These are phyloP conservation scores for Eupithecia subumbrata DNA, from an alignment of 2,888 invertebrate species.

Conservation along the genomic window DNA sequence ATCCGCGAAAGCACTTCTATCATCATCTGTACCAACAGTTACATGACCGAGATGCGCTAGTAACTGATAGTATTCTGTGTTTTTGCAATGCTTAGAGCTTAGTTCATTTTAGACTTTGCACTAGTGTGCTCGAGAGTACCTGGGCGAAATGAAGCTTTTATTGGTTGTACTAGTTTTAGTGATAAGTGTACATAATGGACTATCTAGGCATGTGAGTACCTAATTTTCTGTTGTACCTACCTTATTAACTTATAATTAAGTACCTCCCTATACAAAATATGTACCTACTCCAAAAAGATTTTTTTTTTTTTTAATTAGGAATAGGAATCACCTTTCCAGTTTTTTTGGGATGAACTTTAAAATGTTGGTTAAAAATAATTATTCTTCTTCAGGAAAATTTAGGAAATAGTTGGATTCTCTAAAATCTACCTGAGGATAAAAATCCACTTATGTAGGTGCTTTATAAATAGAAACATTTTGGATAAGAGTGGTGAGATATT, in stretches of 20 bases:
- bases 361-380: too few relatives aligned
- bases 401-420: too few relatives aligned
- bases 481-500: too few relatives aligned
- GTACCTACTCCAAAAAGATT: neutral
- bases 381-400: too few relatives aligned
- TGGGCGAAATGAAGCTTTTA: conserved; percentile 37
- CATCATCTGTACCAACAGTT: conserved; percentile 37
- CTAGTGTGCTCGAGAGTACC: conserved; percentile 27
- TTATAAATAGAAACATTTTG: too few relatives aligned
- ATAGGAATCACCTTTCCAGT: too few relatives aligned
- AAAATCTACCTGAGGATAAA: too few relatives aligned
- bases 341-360: too few relatives aligned
- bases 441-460: too few relatives aligned
- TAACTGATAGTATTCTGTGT: conserved; percentile 21
- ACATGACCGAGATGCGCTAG: conserved; percentile 32
- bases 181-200: conserved; percentile 27
- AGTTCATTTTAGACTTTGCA: conserved; percentile 39
- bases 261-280: neutral
- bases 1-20: conserved; percentile 30
- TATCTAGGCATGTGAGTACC: conserved; percentile 37
- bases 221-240: neutral
- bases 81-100: conserved; percentile 35
- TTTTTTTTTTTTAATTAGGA: too few relatives aligned
- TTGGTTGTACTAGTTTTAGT: conserved; percentile 32
- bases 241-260: neutral